phyloP scores from a whole-genome alignment of 2,113 vertebrate species.

The Leptobrachium ailaonicum region DNA sequence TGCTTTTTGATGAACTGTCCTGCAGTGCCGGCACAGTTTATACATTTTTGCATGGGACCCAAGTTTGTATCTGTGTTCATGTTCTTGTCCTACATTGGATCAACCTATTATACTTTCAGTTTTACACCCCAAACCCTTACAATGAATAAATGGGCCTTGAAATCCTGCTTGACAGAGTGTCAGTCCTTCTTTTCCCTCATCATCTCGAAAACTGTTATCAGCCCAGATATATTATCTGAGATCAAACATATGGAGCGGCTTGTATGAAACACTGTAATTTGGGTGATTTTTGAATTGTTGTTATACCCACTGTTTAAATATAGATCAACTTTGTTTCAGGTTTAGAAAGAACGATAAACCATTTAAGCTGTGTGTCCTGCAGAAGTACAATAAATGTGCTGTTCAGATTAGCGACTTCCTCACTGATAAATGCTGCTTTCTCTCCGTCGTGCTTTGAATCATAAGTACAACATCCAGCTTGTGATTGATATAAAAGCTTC shows the following conservation, averaged over 20 bases:
- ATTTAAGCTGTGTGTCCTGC: conserved; percentile 24
- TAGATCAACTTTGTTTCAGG: conserved; percentile 33
- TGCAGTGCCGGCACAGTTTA: too few relatives aligned
- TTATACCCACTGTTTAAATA: conserved; percentile 29
- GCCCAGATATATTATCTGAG: conserved; percentile 14
- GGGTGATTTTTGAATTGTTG: background rate
- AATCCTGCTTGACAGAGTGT: conserved; percentile 13
- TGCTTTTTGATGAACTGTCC: too few relatives aligned
- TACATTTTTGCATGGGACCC: too few relatives aligned
- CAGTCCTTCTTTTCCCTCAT: conserved; percentile 2
- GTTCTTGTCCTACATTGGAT: background rate
- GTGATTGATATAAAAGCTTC: too few relatives aligned
- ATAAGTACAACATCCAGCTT: too few relatives aligned
- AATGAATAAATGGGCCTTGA: conserved; percentile 14
- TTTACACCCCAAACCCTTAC: conserved; percentile 15
- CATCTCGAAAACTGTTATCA: conserved; percentile 26
- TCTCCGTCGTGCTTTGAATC: too few relatives aligned
- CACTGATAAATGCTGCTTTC: too few relatives aligned
- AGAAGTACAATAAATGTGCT: conserved; percentile 8
- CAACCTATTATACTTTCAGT: conserved; percentile 6
- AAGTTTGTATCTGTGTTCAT: too few relatives aligned
- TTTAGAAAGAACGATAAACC: conserved; percentile 9
- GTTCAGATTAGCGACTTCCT: background rate
- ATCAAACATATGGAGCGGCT: conserved; percentile 15
- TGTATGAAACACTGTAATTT: conserved; percentile 28